These are phyloP conservation scores for Parnassius mnemosyne DNA, from an alignment of 2,888 invertebrate genomes.

Conservation along the genomic window DNA sequence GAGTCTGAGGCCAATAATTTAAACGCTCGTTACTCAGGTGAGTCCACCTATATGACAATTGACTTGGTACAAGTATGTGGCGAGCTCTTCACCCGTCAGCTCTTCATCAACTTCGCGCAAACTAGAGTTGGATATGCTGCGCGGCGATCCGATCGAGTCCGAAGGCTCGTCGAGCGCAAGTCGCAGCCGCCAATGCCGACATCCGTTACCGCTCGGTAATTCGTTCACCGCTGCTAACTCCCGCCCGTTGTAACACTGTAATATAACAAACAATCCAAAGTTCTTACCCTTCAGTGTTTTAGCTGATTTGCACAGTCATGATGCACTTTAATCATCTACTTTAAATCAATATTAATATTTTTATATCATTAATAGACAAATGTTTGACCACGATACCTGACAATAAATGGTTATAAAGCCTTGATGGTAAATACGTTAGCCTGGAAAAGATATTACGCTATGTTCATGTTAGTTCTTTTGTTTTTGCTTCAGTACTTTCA, in stretches of 20 bases:
- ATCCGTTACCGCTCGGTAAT: slow-evolving; percentile 60
- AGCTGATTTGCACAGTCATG: no score
- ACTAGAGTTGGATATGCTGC: slow-evolving; percentile 87
- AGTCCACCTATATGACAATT: slow-evolving; percentile 73
- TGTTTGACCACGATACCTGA: no score
- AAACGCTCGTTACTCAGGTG: slow-evolving; percentile 68
- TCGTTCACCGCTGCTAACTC: slow-evolving; percentile 48
- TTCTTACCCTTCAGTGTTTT: background rate
- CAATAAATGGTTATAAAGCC: no score
- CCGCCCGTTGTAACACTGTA: slow-evolving; percentile 31
- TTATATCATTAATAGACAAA: no score
- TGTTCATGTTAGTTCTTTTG: no score
- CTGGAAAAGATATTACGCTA: no score
- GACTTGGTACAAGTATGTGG: slow-evolving; percentile 85
- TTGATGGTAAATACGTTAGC: no score
- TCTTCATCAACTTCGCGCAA: slow-evolving; percentile 87
- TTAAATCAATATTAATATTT: no score
- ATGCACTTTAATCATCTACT: no score
- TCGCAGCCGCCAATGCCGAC: slow-evolving; percentile 55
- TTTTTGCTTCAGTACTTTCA: no score
- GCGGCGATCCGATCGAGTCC: slow-evolving; percentile 71
- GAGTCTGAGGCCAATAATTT: slow-evolving; percentile 27
- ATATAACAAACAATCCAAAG: slow-evolving; percentile 21
- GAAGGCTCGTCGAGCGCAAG: slow-evolving; percentile 52
- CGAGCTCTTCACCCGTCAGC: slow-evolving; percentile 84